Base-by-base conservation (phyloP, 2,113 vertebrate species). In the Heterocephalus glaber region DNA sequence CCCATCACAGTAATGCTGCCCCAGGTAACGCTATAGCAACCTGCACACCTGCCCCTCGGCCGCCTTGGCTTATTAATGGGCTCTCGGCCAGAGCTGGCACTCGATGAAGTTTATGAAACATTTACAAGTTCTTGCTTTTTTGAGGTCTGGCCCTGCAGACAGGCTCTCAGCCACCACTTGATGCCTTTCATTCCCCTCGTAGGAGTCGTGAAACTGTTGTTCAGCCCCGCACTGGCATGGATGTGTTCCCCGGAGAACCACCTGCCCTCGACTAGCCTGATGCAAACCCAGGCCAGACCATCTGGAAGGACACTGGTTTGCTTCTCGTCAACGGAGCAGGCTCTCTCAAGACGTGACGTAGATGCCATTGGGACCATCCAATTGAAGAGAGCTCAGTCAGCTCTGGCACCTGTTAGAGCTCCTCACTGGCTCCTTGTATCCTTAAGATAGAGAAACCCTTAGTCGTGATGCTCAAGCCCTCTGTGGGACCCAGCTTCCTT, bases 1-100 rank as follows among this genome's bases (percentile, higher is more conserved):
- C 13, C 54, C 16, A 8, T 52, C 52, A 12, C 52, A 7, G 91
- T 86, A 96, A 96, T 97, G 92, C 98, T 95, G 94, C 97, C 96
- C 97, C 95, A 98, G 97, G 97, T 97, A 97, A 97, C 98, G 97
- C 98, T 98, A 98, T 98, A 98, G 98, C 98, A 98, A 98, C 98
- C 33, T 72, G 97, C 97, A 98, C 98, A 98, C 98, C 98, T 98
- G 98, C 98, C 98, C 98, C 97, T 98, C 52, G 63, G 96, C 96
- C 63, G 70, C 97, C 97, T 90, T 82, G n/a, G 63, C 96, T 97
- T 94, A 56, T 96, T 97, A 98, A 95, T 94, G 97, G 96, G 97
- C 97, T 97, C 94, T 96, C 94, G 24, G 97, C 96, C 96, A 60
- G 83, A 91, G 94, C 97, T 93, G 77, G 68, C 94, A 89, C 76